phyloP scores from a whole-genome alignment of 2,113 vertebrate genomes.

The Rhabdornis inornatus region DNA sequence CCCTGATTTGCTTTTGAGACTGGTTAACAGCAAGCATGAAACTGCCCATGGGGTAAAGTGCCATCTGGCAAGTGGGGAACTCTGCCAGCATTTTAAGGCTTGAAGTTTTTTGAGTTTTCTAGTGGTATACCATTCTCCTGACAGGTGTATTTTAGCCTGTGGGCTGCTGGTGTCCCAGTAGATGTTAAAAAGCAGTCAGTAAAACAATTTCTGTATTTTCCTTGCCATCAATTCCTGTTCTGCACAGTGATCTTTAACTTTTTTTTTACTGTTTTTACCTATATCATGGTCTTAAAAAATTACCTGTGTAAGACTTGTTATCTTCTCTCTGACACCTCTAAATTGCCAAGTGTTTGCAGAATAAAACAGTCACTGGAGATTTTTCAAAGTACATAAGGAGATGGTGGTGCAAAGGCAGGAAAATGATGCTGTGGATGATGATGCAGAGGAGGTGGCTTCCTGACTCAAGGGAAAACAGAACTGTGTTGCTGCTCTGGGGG shows the following conservation, averaged over 20 bases:
- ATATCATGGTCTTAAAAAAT: not conserved
- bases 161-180: not conserved
- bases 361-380: not conserved
- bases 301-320: not conserved
- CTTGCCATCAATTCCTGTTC: not conserved
- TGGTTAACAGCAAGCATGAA: not conserved
- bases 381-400: not conserved
- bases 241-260: not conserved
- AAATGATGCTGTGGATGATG: not conserved
- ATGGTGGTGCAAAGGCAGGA: not conserved
- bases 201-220: not conserved
- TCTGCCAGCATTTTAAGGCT: not conserved
- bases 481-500: not conserved
- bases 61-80: not conserved
- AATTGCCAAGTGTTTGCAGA: not conserved
- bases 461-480: not conserved
- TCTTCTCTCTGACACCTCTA: not conserved
- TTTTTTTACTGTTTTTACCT: not conserved
- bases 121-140: not conserved
- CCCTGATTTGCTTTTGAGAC: not conserved
- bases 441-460: not conserved
- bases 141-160: not conserved
- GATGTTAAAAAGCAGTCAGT: not conserved
- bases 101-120: not conserved
- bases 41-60: not conserved